Evolutionary conservation across 2,113 vertebrate genomes (phyloP).

Genomic region (Piprites chloris): DNA sequence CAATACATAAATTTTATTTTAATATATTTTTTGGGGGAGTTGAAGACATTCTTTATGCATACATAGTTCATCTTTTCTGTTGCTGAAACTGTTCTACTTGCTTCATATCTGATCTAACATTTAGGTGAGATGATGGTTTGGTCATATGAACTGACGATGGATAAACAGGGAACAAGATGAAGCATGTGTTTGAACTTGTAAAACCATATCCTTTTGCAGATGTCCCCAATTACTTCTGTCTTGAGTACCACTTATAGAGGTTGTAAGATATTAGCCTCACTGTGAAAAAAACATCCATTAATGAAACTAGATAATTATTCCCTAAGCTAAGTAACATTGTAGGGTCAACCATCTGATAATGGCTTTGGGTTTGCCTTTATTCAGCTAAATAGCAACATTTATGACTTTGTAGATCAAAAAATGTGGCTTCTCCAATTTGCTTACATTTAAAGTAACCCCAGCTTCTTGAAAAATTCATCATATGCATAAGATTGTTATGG

Average conservation of each 20-base stretch:
- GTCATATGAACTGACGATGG: not conserved
- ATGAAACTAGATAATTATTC: not conserved
- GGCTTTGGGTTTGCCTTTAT: not conserved
- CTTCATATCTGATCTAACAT: not conserved
- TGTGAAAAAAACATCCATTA: not conserved
- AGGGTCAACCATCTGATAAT: not conserved
- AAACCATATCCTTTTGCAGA: not conserved
- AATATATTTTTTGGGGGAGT: not conserved
- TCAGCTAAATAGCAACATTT: not conserved
- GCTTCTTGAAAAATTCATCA: not conserved
- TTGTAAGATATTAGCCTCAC: not conserved
- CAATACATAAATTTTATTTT: not conserved
- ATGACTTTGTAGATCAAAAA: not conserved
- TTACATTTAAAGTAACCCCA: not conserved
- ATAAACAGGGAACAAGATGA: not conserved
- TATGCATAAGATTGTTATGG: not conserved
- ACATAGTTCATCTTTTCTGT: not conserved
- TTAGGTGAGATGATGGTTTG: not conserved
- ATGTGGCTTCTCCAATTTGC: not conserved
- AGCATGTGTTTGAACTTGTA: not conserved
- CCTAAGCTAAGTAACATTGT: not conserved
- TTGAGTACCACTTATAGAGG: not conserved
- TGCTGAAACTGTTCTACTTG: not conserved
- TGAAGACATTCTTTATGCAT: not conserved
- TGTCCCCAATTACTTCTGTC: not conserved